phyloP scores from a whole-genome alignment of 2,888 invertebrate species.

The Venusia cambrica region DNA sequence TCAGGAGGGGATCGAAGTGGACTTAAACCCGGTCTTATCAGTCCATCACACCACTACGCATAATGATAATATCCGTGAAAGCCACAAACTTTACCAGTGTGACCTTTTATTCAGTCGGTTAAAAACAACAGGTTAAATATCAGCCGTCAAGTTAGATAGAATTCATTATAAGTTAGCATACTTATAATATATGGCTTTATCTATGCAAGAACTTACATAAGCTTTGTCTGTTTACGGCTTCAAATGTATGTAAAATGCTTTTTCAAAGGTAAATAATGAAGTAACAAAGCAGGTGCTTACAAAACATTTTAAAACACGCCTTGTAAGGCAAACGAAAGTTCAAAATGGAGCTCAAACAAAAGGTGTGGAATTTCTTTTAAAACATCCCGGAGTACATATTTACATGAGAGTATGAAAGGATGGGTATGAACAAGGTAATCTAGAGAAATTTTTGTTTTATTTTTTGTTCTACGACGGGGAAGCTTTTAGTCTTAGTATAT shows the following conservation, averaged over 20 bases:
- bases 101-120: constrained; percentile 28
- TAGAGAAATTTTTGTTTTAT: no score
- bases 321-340: constrained; percentile 12
- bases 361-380: constrained; percentile 31
- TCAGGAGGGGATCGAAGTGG: no score
- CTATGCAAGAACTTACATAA: no score
- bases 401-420: background rate
- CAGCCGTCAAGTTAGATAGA: no score
- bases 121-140: no score
- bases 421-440: constrained; percentile 12
- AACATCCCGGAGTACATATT: constrained; percentile 13
- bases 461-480: no score
- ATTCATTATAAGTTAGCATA: no score
- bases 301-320: constrained; percentile 11
- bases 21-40: background rate
- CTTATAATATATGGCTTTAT: no score
- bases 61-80: constrained; percentile 24
- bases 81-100: constrained; percentile 21
- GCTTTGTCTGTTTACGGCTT: no score
- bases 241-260: no score
- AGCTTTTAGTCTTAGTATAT: no score
- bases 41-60: constrained; percentile 16
- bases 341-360: constrained; percentile 25
- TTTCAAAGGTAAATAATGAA: no score
- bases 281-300: constrained; percentile 7